Percentiles rank a stretch among this genome's conserved stretches.
Conservation (phyloP, 2,113 vertebrate genomes). For the Micronycteris hirsuta region DNA sequence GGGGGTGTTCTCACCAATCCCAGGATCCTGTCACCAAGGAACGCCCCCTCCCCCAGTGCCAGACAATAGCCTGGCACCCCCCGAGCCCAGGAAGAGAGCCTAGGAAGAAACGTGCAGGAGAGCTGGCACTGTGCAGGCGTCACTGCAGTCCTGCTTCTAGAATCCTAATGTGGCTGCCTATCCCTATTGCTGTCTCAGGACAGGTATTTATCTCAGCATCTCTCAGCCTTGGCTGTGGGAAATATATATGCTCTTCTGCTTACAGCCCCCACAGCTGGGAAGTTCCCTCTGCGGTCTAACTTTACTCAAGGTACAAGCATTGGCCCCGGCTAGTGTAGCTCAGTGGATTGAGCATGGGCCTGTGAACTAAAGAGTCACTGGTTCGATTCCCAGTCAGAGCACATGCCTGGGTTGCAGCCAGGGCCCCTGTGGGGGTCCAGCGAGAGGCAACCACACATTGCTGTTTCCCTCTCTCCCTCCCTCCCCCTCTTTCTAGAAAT, state of each 20-base stretch:
- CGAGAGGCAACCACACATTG: too few relatives aligned
- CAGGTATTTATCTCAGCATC: not conserved
- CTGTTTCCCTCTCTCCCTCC: too few relatives aligned
- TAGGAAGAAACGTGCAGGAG: not conserved
- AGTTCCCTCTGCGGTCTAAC: not conserved
- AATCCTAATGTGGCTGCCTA: not conserved
- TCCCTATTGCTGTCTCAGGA: not conserved
- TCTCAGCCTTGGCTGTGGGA: not conserved
- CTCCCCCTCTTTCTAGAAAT: too few relatives aligned
- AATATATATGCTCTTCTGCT: not conserved
- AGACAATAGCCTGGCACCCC: slow-evolving; percentile 28
- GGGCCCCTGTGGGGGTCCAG: too few relatives aligned
- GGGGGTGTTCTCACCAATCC: not conserved
- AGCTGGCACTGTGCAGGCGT: not conserved
- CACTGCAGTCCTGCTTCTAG: not conserved
- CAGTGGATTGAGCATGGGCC: too few relatives aligned
- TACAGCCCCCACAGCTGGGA: not conserved
- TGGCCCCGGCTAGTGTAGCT: too few relatives aligned
- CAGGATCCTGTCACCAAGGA: not conserved
- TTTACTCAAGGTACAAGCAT: not conserved
- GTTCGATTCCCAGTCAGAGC: too few relatives aligned
- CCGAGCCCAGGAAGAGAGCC: not conserved
- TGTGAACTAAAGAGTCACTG: too few relatives aligned
- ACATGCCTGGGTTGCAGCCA: too few relatives aligned
- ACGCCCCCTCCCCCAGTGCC: not conserved